Evolutionary conservation across 1,140 invertebrate genomes (phyloP), one percentile per base, ranked within the genome.

Genomic region (Drosophila pallidifrons): DNA sequence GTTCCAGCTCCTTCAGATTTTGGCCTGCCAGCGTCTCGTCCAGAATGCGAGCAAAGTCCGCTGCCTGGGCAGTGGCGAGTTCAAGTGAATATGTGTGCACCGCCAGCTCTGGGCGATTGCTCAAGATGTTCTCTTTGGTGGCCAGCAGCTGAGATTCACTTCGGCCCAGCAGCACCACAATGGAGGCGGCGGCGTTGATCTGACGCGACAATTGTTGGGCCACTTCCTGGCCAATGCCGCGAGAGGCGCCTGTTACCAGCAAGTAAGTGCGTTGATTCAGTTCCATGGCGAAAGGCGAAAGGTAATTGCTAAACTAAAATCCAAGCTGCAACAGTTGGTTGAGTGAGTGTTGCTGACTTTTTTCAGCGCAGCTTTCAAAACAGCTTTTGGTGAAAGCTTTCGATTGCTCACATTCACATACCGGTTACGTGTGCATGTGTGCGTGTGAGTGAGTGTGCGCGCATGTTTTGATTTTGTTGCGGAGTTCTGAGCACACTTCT

Each of bases 191-290:
- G 1, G 93, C 93, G 28, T 97, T 92, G 30, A 94, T 85, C 60
- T 94, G 93, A 0, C 55, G 10, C 0, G 96, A 93, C 69, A 98
- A 94, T 87, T 96, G 95, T 13, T 95, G 91, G 25, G 97, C 96
- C 54, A 98, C 94, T 75, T 95, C 94, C 73, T 94, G 94, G 8
- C 98, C 98, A 68, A 99, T 97, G 35, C 98, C 98, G 88, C 96
- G 95, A 71, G 97, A 98, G 0, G 97, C 97, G 28, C 98, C 98
- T 7, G 97, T 97, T 5, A 99, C 93, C 6, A 98, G 82, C 67
- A 94, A 93, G 74, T 94, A 94, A 6, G 93, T 94, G 59, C 93
- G 88, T 38, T 93, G 93, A 4, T 92, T 75, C n/a, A 92, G 66
- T 64, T 92, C 58, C 79, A 92, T 88, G 32, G 32, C 32, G 32